Evolutionary conservation across 2,888 invertebrate genomes (phyloP), one percentile per base, ranked within the genome.

Genomic region (Syritta pipiens): DNA sequence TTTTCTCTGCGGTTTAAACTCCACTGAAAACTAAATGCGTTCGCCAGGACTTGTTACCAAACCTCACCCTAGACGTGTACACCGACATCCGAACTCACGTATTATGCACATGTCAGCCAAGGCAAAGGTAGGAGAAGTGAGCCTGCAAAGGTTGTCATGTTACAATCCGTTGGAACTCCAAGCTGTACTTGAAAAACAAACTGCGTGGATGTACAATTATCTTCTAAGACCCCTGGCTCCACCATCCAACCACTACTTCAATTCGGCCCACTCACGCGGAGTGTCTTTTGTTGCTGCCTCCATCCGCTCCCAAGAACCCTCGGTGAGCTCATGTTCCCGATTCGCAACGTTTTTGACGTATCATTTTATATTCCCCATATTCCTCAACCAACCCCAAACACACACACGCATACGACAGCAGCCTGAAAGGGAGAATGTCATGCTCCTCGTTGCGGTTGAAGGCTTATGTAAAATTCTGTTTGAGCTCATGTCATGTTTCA

Each of bases 391-490:
- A 17, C 19, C n/a, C n/a, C n/a, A 30, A 12, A 42, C 12, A 30
- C 2, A 12, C 55, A 2, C 22, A 10, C 10, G 9, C 24, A 10
- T 6, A 2, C 24, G 22, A 3, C 44, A 2, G 17, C 6, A 3
- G 19, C 32, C 17, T 9, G n/a, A n/a, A 60, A 10, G 10, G 32
- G 7, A 49, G 55, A 12, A 35, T 67, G 48, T 55, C 35, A 49
- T 79, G 55, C 68, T 59, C 37, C 24, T 49, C 19, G 60, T 74
- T 79, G 72, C 67, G 74, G 72, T 79, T 74, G 74, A 67, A 68
- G 60, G 79, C 67, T 79, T 79, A 79, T 74, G 74, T 62, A 57
- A 74, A 79, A 79, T 79, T 79, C 67, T 68, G 79, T 79, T 79
- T 79, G 67, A 71, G 57, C 67, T 57, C 48, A 62, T 79, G 79